Evolutionary conservation across 2,888 invertebrate genomes (phyloP).

Genomic region (Thecophora atra): DNA sequence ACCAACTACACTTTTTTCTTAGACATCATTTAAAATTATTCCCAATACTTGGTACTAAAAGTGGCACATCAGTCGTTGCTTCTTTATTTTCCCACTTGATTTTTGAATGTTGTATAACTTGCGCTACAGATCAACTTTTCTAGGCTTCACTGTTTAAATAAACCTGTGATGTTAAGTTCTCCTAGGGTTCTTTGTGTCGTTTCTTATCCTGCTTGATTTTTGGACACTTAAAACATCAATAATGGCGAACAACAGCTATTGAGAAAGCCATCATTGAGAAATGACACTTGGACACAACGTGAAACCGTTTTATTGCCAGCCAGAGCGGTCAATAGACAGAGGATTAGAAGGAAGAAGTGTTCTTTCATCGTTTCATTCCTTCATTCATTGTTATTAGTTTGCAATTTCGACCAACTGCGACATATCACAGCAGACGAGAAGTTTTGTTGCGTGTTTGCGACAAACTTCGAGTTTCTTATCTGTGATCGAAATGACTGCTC

Average conservation of each 20-base stretch:
- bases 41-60: no score
- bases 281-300: conserved; percentile 19
- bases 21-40: no score
- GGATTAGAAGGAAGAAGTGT: not conserved
- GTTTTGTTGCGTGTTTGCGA: conserved; percentile 32
- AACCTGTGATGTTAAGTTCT: no score
- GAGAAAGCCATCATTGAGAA: not conserved
- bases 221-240: conserved; percentile 15
- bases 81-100: no score
- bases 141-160: no score
- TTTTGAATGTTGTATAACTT: no score
- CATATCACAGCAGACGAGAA: conserved; percentile 1
- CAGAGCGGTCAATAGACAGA: not conserved
- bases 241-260: conserved; percentile 3
- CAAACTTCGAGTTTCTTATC: conserved; percentile 30
- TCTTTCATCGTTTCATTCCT: no score
- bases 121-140: no score
- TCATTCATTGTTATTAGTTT: conserved; percentile 20
- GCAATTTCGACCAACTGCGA: conserved; percentile 21
- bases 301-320: conserved; percentile 10
- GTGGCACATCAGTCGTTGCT: no score
- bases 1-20: no score
- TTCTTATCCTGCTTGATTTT: not conserved
- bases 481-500: not conserved
- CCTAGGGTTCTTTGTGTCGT: not conserved